These are phyloP conservation scores for Rhinichthys klamathensis DNA, from an alignment of 2,113 vertebrate species.

Conservation along the genomic window DNA sequence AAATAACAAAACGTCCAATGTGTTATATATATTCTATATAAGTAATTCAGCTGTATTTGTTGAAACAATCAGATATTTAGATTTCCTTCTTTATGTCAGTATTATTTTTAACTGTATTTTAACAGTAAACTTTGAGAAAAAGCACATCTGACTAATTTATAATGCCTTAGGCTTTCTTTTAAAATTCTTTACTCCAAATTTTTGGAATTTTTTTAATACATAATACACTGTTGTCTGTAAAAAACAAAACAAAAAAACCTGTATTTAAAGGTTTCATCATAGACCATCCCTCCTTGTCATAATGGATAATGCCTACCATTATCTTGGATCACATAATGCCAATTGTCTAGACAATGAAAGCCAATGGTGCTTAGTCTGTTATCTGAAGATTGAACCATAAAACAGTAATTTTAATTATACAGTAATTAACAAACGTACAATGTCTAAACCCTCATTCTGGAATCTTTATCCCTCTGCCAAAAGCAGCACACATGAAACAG, in stretches of 20 bases:
- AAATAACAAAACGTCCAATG: too few species aligned
- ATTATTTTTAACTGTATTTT: background rate
- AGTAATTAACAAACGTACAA: slow-evolving; percentile 48
- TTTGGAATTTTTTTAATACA: too few species aligned
- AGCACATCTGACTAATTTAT: background rate
- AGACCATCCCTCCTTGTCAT: slow-evolving; percentile 18
- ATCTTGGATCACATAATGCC: slow-evolving; percentile 46
- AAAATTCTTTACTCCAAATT: too few species aligned
- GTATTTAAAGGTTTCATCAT: slow-evolving; percentile 4
- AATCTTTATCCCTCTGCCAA: slow-evolving; percentile 44
- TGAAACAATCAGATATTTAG: too few species aligned
- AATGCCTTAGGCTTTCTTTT: too few species aligned
- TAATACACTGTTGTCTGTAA: background rate
- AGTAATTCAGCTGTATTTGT: too few species aligned
- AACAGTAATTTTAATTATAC: slow-evolving; percentile 48
- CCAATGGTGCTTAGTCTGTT: slow-evolving; percentile 18
- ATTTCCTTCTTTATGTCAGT: too few species aligned
- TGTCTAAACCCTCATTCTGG: slow-evolving; percentile 19
- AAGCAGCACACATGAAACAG: slow-evolving; percentile 36
- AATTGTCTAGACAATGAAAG: slow-evolving; percentile 57
- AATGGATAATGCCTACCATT: slow-evolving; percentile 52
- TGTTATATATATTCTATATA: too few species aligned
- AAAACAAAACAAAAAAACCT: background rate
- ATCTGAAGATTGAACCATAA: slow-evolving; percentile 44
- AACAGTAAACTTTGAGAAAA: background rate